Base-by-base conservation (phyloP, 2,888 invertebrate genomes). In the Drosophila demipolita region DNA sequence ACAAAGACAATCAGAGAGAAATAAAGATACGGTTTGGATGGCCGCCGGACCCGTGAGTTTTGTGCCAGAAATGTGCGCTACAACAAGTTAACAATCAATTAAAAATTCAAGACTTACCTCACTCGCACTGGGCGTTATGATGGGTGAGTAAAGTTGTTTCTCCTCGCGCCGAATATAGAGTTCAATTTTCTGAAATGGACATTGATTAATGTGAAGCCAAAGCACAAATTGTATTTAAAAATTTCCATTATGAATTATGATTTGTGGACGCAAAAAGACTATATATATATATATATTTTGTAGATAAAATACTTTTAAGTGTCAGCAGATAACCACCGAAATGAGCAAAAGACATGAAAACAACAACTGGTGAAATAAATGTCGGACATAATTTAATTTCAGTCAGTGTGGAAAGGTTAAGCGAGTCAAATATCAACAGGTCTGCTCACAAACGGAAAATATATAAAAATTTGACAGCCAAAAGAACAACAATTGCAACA, bases 81-180 rank as follows among this genome's bases (percentile, higher is more conserved):
- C 58, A 71, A 76, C 50, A 66, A 35, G 35, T 48, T 35, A 52
- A 40, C n/a, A 11, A 35, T 29, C 29, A 23, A 12, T 42, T 33
- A 20, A n/a, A 35, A 54, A 50, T 58, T 42, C 40, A 36, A 35
- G 2, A 84, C 92, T 93, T 75, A 93, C 92, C 80, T 90, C 88
- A 73, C 83, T 91, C 55, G 78, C 69, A 55, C 73, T 90, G 42
- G 87, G 87, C n/a, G 87, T 87, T 9, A 83, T 64, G 61, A 91
- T 87, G 55, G 92, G 90, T 9, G 92, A 85, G 60, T 84, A 87
- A 29, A 92, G 78, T 33, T 92, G 83, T 12, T 86, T 86, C 66
- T 93, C 92, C 69, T 92, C 93, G 0, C 90, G 87, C 20, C 90
- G 83, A 64, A 92, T 87, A 38, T 92, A 92, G 33, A 89, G 86